A percentile compares a stretch with the other conserved stretches of the same genome.
phyloP scores from a whole-genome alignment of 1,140 invertebrate species.

The Pentalonia nigronervosa region DNA sequence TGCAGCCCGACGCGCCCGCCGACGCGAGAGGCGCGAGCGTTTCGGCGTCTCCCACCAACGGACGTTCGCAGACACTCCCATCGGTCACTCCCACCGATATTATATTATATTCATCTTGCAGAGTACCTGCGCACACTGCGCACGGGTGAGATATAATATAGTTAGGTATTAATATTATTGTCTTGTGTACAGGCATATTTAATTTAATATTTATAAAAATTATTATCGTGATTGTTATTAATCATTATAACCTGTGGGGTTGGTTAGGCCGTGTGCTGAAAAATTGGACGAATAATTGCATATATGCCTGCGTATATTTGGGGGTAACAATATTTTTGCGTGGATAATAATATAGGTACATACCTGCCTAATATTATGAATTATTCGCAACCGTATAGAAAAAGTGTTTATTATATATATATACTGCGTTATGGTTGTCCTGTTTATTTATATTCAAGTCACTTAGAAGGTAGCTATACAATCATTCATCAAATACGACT shows the following conservation, averaged over 20 bases:
- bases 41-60: constrained; percentile 38
- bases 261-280: not conserved
- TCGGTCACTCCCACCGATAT: constrained; percentile 49
- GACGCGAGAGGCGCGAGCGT: constrained; percentile 17
- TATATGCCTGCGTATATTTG: too few species aligned
- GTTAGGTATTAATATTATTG: not conserved
- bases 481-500: not conserved
- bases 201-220: not conserved
- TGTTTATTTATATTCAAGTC: not conserved
- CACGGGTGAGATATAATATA: not conserved
- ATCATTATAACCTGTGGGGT: not conserved
- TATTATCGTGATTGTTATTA: too few species aligned
- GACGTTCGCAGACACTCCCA: constrained; percentile 46
- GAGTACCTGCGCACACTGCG: not conserved
- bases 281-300: not conserved
- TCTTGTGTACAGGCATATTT: not conserved
- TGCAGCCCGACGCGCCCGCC: not conserved
- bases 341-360: not conserved
- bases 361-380: not conserved
- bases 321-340: not conserved
- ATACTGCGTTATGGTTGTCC: not conserved
- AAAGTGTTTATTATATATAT: not conserved
- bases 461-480: not conserved
- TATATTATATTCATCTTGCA: not conserved
- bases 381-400: not conserved